Evolutionary conservation across 53 echinoderm and acorn worm genomes (phyloP).

Genomic region (Actinopyga echinites): DNA sequence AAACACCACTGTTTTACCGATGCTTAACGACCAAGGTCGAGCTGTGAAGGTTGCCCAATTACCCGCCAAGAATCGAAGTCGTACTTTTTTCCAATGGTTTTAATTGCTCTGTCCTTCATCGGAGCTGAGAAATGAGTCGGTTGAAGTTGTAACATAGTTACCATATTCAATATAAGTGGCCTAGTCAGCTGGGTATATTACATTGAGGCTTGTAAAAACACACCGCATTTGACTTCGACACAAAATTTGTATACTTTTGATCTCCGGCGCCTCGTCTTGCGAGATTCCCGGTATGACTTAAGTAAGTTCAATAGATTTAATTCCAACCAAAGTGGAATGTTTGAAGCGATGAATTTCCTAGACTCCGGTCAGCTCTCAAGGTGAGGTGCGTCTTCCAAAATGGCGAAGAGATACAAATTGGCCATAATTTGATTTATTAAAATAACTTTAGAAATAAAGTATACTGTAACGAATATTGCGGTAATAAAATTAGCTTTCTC

Average conservation of each 20-base stretch:
- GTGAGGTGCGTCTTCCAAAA: not conserved
- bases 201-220: too few relatives aligned
- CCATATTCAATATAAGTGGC: too few relatives aligned
- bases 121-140: too few relatives aligned
- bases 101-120: too few relatives aligned
- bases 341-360: not conserved
- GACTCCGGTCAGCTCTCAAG: not conserved
- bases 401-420: not conserved
- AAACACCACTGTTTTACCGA: too few relatives aligned
- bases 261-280: not conserved
- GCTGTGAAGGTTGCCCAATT: too few relatives aligned
- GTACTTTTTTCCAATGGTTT: too few relatives aligned
- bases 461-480: constrained; percentile 21
- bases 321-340: not conserved
- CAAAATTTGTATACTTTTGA: not conserved
- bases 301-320: constrained; percentile 10
- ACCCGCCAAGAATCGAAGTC: too few relatives aligned
- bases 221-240: too few relatives aligned
- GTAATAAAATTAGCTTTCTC: constrained; percentile 20
- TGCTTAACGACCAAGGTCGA: too few relatives aligned
- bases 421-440: constrained; percentile 21
- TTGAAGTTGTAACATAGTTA: too few relatives aligned
- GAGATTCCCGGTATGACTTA: not conserved
- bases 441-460: constrained; percentile 21
- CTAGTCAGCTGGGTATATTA: too few relatives aligned